Conservation (phyloP, 2,113 vertebrate genomes). For the Siniperca chuatsi region DNA sequence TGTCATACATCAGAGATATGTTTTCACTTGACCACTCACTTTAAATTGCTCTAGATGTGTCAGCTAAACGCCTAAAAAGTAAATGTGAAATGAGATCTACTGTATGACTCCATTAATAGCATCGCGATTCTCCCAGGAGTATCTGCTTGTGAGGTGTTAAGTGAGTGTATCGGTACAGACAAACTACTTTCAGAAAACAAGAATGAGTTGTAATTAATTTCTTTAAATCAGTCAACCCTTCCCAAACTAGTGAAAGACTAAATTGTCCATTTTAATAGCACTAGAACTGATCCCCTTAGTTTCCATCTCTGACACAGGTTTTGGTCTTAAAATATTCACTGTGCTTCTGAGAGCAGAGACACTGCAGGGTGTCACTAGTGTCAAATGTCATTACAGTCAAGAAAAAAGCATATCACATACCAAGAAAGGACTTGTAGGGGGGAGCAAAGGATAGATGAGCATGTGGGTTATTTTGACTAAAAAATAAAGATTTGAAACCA, state of each 20-base stretch:
- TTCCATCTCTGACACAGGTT: too few species aligned
- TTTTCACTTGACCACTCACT: not conserved
- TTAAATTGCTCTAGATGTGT: conserved; percentile 19
- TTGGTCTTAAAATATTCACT: too few species aligned
- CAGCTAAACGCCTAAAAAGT: conserved; percentile 32
- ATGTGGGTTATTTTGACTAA: too few species aligned
- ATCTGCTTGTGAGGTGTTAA: not conserved
- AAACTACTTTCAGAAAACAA: not conserved
- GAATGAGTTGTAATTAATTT: not conserved
- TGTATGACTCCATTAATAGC: conserved; percentile 37
- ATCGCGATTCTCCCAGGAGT: not conserved
- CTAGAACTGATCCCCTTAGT: not conserved
- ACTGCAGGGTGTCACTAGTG: not conserved
- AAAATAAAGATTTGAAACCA: not conserved
- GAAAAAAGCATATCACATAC: not conserved
- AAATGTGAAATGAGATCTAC: conserved; percentile 48
- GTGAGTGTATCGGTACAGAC: not conserved
- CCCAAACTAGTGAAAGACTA: not conserved
- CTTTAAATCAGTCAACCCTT: not conserved
- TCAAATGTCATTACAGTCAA: conserved; percentile 25
- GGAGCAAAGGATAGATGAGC: not conserved
- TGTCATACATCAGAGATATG: not conserved
- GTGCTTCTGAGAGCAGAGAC: conserved; percentile 12
- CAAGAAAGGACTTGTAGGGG: not conserved
- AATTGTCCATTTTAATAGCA: not conserved